A percentile compares a stretch with the other conserved stretches of the same genome.
Evolutionary conservation across 92 coral and sea anemone genomes (phyloP).

Genomic region (Porites evermanni): DNA sequence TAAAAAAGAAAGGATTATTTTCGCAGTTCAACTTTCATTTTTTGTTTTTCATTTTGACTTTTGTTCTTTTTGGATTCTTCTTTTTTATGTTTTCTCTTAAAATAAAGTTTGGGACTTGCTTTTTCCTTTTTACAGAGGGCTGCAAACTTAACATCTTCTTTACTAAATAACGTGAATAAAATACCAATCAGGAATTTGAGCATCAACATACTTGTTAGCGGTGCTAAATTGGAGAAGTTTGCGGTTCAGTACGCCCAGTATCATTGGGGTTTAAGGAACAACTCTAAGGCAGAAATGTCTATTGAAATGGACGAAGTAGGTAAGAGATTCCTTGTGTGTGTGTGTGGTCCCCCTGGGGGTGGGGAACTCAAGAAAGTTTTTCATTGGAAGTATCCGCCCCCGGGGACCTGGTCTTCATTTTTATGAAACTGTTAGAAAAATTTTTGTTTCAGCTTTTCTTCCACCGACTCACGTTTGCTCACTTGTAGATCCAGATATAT

Average conservation of each 20-base stretch:
- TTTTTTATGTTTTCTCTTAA: too few relatives aligned
- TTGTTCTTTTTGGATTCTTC: too few relatives aligned
- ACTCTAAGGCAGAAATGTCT: slow-evolving; percentile 9
- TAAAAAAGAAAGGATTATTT: too few relatives aligned
- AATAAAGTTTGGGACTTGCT: background rate
- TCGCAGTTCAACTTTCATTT: too few relatives aligned
- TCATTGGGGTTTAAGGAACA: background rate
- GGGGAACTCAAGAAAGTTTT: background rate
- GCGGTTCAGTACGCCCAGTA: slow-evolving; percentile 1
- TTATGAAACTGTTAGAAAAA: background rate
- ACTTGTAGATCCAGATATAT: background rate
- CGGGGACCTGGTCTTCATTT: too few relatives aligned
- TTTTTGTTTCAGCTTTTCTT: background rate
- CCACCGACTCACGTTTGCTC: background rate
- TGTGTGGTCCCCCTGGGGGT: background rate
- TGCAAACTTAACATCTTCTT: slow-evolving; percentile 13
- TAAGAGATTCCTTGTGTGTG: background rate
- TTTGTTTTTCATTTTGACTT: too few relatives aligned
- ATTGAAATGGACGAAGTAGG: slow-evolving; percentile 21
- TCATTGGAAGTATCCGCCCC: background rate
- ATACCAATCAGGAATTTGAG: background rate
- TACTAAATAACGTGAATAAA: background rate
- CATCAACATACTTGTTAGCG: slow-evolving; percentile 16
- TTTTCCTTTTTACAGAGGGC: background rate
- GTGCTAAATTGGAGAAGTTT: slow-evolving; percentile 6